Conservation (phyloP, 1,140 invertebrate genomes). For the Drosophila elegans region DNA sequence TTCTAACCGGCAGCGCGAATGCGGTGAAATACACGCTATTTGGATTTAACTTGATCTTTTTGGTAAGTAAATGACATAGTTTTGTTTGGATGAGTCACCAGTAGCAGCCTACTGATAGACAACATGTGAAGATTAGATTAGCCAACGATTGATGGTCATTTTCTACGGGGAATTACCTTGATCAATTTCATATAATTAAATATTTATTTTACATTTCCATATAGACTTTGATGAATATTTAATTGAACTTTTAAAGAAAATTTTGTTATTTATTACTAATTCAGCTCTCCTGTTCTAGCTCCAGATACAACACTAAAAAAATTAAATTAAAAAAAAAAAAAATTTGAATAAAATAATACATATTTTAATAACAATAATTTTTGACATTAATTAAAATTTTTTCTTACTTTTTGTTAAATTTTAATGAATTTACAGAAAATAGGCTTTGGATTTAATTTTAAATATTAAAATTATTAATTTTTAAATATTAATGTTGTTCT, state of each 20-base stretch:
- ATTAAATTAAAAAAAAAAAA: background rate
- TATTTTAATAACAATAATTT: too few species aligned
- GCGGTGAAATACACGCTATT: conserved; percentile 89
- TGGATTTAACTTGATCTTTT: conserved; percentile 88
- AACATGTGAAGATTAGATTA: conserved; percentile 10
- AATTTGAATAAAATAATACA: background rate
- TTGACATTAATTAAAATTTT: too few species aligned
- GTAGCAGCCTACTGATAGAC: conserved; percentile 1
- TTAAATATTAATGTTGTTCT: too few species aligned
- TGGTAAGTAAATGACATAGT: conserved; percentile 86
- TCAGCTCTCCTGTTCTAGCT: too few species aligned
- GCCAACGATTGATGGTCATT: background rate
- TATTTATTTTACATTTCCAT: background rate
- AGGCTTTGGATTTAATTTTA: too few species aligned
- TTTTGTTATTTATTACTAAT: too few species aligned
- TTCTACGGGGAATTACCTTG: conserved; percentile 1
- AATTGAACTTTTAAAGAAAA: too few species aligned
- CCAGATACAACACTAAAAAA: too few species aligned
- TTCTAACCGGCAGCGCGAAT: conserved; percentile 85
- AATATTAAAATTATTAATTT: too few species aligned
- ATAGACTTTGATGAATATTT: too few species aligned
- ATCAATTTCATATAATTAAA: background rate
- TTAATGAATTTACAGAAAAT: too few species aligned
- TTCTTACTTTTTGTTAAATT: too few species aligned
- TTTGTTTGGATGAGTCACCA: conserved; percentile 23